These are phyloP conservation scores for Drosophila erecta DNA, from an alignment of 1,140 invertebrate species.

Conservation along the genomic window DNA sequence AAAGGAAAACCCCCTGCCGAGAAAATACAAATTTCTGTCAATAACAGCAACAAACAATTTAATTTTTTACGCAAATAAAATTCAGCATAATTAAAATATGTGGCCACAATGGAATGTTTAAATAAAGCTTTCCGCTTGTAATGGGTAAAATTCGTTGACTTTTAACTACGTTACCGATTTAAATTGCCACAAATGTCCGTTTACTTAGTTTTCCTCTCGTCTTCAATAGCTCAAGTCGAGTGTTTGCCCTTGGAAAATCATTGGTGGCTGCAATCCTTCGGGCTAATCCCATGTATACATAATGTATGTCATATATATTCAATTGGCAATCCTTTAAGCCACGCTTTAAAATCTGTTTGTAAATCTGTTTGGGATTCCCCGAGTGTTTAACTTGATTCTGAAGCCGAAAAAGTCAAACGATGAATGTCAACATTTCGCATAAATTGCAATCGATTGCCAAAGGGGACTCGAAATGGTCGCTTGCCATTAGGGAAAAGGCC, in stretches of 20 bases:
- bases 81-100: no score
- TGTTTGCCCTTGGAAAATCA: constrained; percentile 9
- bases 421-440: constrained; percentile 80
- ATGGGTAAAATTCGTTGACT: constrained; percentile 20
- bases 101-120: constrained; percentile 1
- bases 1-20: constrained; percentile 11
- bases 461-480: constrained; percentile 21
- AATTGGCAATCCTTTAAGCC: constrained; percentile 63
- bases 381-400: constrained; percentile 31
- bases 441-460: constrained; percentile 74
- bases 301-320: constrained; percentile 28
- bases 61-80: constrained; percentile 37
- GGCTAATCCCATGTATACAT: constrained; percentile 42
- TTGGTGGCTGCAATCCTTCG: constrained; percentile 16
- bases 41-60: constrained; percentile 62
- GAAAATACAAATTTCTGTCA: constrained; percentile 43
- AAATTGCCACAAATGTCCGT: constrained; percentile 14
- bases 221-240: constrained; percentile 16
- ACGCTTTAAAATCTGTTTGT: constrained; percentile 66
- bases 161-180: constrained; percentile 14
- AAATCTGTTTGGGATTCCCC: constrained; percentile 58
- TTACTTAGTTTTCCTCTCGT: constrained; percentile 6
- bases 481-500: constrained; percentile 26
- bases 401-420: constrained; percentile 51
- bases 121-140: constrained; percentile 23